Evolutionary conservation across 2,113 vertebrate species (phyloP), one percentile per base, ranked within the genome.

Genomic region (Pseudopipra pipra): DNA sequence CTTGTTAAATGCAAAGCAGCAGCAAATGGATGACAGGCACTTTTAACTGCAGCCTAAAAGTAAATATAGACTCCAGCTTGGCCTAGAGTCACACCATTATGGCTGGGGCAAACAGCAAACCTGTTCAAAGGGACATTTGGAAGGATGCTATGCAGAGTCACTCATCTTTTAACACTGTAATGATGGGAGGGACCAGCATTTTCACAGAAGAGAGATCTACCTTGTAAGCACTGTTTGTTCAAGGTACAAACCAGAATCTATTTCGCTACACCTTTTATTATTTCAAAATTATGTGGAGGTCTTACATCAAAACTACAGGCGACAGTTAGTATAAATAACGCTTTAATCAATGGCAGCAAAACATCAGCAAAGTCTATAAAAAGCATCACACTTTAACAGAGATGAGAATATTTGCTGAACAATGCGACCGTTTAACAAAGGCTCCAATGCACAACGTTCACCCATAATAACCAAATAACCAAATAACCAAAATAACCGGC

Each of bases 301-400:
- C 70, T 97, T 97, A 98, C 97, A 98, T 97, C 93, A 97, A 97
- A 98, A 97, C 96, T 98, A 96, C 97, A 98, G 94, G 97, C 89
- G 51, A 97, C 96, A 96, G 95, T 96, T 95, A 96, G 93, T 97
- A 97, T 98, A 98, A 98, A 98, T 98, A 98, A 96, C 74, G 94
- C 78, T 98, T 98, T 98, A 98, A 98, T 98, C 84, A 97, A 84
- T 95, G 97, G 97, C 97, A 97, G 95, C 89, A 97, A 96, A 97
- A 96, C 95, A 97, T 93, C 94, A 93, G 88, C 93, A 79, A 94
- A 93, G 65, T 97, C 94, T 97, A 90, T 96, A 87, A 96, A 97
- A 98, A 98, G 93, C 95, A 93, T 96, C 91, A 96, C 79, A 83
- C 88, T 89, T 93, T 56, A 85, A 97, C 96, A 97, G 96, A 98